These are phyloP conservation scores for Mesembrinibis cayennensis DNA, from an alignment of 2,113 vertebrate species.

Conservation along the genomic window DNA sequence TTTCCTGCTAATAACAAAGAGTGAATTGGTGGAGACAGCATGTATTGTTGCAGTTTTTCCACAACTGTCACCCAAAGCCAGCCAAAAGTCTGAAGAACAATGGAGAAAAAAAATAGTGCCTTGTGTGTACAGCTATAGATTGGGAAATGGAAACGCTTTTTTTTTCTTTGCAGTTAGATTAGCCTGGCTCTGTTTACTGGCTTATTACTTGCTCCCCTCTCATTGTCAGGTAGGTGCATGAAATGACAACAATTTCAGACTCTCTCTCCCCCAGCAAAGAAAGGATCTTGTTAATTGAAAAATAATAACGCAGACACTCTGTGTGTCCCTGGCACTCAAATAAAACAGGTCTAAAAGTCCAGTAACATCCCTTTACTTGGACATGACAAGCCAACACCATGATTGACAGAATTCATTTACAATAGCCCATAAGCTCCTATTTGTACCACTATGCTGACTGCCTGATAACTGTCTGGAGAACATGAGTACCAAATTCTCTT, in stretches of 20 bases:
- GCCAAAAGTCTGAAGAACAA: neutral
- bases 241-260: neutral
- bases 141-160: neutral
- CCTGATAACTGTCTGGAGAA: neutral
- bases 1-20: neutral
- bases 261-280: neutral
- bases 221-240: neutral
- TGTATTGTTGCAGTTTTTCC: neutral
- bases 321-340: neutral
- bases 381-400: neutral
- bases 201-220: neutral
- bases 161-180: neutral
- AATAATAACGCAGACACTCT: neutral
- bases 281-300: neutral
- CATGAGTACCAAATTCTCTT: neutral
- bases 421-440: neutral
- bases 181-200: neutral
- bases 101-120: neutral
- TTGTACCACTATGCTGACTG: neutral
- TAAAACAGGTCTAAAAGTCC: neutral
- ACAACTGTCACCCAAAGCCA: neutral
- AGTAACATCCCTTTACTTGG: neutral
- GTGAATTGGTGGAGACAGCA: neutral
- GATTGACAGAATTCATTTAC: neutral
- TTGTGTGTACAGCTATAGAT: neutral